Evolutionary conservation across 1,140 invertebrate species (phyloP).

Genomic region (Cataglyphis hispanica): DNA sequence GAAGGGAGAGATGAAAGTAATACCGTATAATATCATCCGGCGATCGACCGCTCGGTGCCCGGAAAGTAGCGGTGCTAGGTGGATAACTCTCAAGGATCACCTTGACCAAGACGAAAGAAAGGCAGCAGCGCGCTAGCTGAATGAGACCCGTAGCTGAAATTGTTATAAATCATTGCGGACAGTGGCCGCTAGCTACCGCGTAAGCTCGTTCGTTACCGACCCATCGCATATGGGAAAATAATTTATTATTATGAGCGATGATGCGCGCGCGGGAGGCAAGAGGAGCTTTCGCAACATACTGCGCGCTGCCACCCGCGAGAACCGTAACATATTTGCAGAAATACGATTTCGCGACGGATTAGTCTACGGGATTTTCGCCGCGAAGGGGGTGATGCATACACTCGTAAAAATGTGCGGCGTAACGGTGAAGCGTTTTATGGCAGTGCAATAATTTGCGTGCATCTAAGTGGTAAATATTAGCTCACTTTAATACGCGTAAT

Average conservation of each 20-base stretch:
- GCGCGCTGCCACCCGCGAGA: slow-evolving; percentile 71
- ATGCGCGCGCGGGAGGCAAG: slow-evolving; percentile 26
- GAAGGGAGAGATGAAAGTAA: slow-evolving; percentile 59
- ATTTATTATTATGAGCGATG: slow-evolving; percentile 81
- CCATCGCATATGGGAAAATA: slow-evolving; percentile 82
- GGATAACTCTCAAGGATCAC: slow-evolving; percentile 68
- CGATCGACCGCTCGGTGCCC: slow-evolving; percentile 48
- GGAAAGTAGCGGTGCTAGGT: slow-evolving; percentile 62
- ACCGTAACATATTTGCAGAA: slow-evolving; percentile 44
- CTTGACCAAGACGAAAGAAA: slow-evolving; percentile 72
- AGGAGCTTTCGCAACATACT: slow-evolving; percentile 38
- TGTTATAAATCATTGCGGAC: slow-evolving; percentile 82
- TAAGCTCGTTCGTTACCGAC: slow-evolving; percentile 77
- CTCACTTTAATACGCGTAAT: slow-evolving; percentile 42
- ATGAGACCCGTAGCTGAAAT: slow-evolving; percentile 73
- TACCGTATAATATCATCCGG: slow-evolving; percentile 44
- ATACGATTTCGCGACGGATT: slow-evolving; percentile 63
- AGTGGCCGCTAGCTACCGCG: slow-evolving; percentile 82
- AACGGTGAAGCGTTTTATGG: slow-evolving; percentile 44
- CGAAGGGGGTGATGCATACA: slow-evolving; percentile 19
- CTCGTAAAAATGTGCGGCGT: slow-evolving; percentile 11
- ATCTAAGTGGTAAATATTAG: slow-evolving; percentile 41
- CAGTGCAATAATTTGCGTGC: slow-evolving; percentile 28
- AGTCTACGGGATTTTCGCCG: slow-evolving; percentile 40
- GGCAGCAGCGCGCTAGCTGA: slow-evolving; percentile 32